phyloP scores from a whole-genome alignment of 2,888 invertebrate species.

The Herminia tarsipennalis region DNA sequence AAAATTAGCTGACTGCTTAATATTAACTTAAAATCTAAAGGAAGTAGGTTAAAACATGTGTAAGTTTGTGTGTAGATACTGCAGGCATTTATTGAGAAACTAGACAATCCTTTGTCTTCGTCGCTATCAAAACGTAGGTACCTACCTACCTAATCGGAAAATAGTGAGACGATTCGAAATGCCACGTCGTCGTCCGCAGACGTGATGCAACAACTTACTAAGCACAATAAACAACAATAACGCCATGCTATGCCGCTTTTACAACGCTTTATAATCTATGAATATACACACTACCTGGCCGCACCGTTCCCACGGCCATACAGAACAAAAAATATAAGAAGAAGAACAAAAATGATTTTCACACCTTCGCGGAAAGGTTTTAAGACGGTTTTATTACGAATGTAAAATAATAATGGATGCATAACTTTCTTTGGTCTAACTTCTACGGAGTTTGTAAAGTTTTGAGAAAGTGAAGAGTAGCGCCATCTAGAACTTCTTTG shows the following conservation, averaged over 20 bases:
- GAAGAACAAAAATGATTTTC: conserved; percentile 81
- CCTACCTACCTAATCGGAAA: conserved; percentile 11
- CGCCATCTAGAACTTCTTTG: conserved; percentile 58
- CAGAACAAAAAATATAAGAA: conserved; percentile 56
- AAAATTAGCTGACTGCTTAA: no score
- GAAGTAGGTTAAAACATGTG: no score
- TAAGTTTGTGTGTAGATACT: no score
- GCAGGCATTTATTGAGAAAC: no score
- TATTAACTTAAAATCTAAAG: no score
- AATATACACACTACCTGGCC: conserved; percentile 61
- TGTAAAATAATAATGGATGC: conserved; percentile 78
- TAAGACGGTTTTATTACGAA: conserved; percentile 73
- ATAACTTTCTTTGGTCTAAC: conserved; percentile 63
- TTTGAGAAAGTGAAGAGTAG: conserved; percentile 35
- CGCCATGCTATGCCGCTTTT: conserved; percentile 45
- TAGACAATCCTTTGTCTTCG: background rate
- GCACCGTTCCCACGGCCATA: conserved; percentile 74
- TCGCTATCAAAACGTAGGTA: conserved; percentile 5
- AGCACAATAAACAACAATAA: conserved; percentile 50
- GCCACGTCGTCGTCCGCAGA: conserved; percentile 38
- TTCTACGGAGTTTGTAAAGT: conserved; percentile 19
- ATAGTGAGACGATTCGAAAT: conserved; percentile 37
- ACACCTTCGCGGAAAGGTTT: conserved; percentile 82
- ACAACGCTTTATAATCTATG: conserved; percentile 57
- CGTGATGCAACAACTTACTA: conserved; percentile 44